Evolutionary conservation across 2,888 invertebrate species (phyloP).

Genomic region (Nymphalis c-album): DNA sequence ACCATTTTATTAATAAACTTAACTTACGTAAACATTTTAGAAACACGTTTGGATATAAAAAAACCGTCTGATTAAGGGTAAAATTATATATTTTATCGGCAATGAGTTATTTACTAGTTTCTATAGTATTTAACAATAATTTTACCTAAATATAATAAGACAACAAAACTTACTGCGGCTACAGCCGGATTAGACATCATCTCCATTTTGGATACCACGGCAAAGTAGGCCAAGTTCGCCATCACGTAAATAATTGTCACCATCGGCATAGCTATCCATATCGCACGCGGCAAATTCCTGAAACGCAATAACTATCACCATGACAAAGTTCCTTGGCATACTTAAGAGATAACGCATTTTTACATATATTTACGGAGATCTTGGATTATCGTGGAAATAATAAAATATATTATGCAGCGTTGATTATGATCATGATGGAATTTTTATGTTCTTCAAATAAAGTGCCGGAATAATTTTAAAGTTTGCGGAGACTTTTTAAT

Average conservation of each 20-base stretch:
- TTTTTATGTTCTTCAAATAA: background rate
- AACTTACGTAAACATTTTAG: background rate
- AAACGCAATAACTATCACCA: conserved; percentile 45
- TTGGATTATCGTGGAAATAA: background rate
- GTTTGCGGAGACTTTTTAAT: too few relatives aligned
- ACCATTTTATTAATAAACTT: background rate
- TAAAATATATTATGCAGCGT: background rate
- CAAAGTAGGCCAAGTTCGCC: conserved; percentile 95
- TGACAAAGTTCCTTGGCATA: background rate
- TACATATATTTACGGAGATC: too few relatives aligned
- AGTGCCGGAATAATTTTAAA: background rate
- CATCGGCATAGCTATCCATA: conserved; percentile 95
- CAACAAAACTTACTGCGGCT: conserved; percentile 85
- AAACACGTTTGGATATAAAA: too few relatives aligned
- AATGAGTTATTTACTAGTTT: too few relatives aligned
- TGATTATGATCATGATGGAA: background rate
- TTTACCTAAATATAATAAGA: too few relatives aligned
- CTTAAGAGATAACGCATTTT: conserved; percentile 6
- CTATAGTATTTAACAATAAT: too few relatives aligned
- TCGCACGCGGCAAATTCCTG: conserved; percentile 95
- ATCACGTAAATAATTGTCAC: conserved; percentile 94
- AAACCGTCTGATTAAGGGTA: too few relatives aligned
- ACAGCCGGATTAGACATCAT: conserved; percentile 92
- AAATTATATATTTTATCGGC: too few relatives aligned
- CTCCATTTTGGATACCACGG: conserved; percentile 90